These are phyloP conservation scores for Tupiocoris notatus DNA, from an alignment of 2,888 invertebrate species.

Conservation along the genomic window DNA sequence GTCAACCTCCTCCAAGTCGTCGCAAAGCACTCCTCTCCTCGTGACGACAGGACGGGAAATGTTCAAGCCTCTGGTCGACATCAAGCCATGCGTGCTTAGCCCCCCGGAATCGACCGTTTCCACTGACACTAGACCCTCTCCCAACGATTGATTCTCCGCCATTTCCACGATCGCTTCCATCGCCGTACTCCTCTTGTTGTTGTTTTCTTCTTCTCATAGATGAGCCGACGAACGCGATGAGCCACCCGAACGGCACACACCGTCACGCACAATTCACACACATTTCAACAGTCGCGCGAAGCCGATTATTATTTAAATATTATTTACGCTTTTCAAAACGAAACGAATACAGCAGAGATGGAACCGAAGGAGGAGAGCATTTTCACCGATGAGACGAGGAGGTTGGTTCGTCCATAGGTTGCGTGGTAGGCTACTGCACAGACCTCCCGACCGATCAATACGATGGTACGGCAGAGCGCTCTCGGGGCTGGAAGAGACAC, in stretches of 20 bases:
- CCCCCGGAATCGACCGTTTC: conserved; percentile 57
- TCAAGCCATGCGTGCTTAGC: conserved; percentile 54
- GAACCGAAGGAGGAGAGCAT: conserved; percentile 45
- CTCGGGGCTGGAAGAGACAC: conserved; percentile 15
- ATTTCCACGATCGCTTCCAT: conserved; percentile 51
- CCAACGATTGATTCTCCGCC: conserved; percentile 50
- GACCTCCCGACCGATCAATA: conserved; percentile 43
- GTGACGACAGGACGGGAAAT: conserved; percentile 48
- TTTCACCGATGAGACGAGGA: conserved; percentile 27
- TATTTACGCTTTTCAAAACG: background rate
- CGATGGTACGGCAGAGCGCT: conserved; percentile 27
- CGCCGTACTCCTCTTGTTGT: conserved; percentile 20
- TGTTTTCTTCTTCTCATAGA: conserved; percentile 45
- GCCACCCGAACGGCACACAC: conserved; percentile 44
- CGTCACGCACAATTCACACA: conserved; percentile 42
- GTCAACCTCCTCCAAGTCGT: conserved; percentile 49
- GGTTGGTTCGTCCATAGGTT: conserved; percentile 44
- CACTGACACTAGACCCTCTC: conserved; percentile 50
- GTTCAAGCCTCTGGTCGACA: conserved; percentile 46
- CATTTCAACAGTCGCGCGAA: conserved; percentile 6
- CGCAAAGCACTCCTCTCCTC: conserved; percentile 50
- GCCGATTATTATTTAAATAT: conserved; percentile 22
- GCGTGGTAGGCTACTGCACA: conserved; percentile 49
- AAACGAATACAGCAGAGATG: conserved; percentile 44
- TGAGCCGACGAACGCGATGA: conserved; percentile 35